A percentile compares a stretch with the other conserved stretches of the same genome.
Conservation (phyloP, 2,888 invertebrate genomes). For the Campoletis raptor region DNA sequence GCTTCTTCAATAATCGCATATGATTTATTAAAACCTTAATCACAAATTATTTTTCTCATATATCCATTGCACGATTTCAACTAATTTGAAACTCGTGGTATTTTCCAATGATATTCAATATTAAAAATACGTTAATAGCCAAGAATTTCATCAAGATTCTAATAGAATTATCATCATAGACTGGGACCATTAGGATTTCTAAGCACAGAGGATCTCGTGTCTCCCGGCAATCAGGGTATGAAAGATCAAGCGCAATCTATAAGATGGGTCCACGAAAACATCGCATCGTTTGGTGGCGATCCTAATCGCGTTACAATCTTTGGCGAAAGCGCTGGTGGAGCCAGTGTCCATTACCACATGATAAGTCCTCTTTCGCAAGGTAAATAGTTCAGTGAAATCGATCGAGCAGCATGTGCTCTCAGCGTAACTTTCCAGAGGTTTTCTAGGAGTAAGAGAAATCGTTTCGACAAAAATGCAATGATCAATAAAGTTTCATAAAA, state of each 20-base stretch:
- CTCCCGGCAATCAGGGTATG: constrained; percentile 89
- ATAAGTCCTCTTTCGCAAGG: constrained; percentile 87
- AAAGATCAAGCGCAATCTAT: constrained; percentile 89
- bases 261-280: constrained; percentile 88
- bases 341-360: constrained; percentile 90
- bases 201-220: constrained; percentile 88
- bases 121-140: not conserved
- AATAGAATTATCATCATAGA: constrained; percentile 74
- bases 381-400: constrained; percentile 74
- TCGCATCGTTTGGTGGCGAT: constrained; percentile 88
- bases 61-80: too few relatives aligned
- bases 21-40: too few relatives aligned
- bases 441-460: constrained; percentile 28
- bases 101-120: not conserved
- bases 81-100: not conserved
- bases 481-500: not conserved
- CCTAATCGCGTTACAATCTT: constrained; percentile 88
- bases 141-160: not conserved
- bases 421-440: constrained; percentile 29
- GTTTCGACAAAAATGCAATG: not conserved
- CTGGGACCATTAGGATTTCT: constrained; percentile 88
- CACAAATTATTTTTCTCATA: too few relatives aligned
- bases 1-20: too few relatives aligned
- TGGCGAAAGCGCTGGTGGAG: constrained; percentile 90
- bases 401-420: not conserved